Evolutionary conservation across 2,888 invertebrate species (phyloP).

Genomic region (Agriotes lineatus): DNA sequence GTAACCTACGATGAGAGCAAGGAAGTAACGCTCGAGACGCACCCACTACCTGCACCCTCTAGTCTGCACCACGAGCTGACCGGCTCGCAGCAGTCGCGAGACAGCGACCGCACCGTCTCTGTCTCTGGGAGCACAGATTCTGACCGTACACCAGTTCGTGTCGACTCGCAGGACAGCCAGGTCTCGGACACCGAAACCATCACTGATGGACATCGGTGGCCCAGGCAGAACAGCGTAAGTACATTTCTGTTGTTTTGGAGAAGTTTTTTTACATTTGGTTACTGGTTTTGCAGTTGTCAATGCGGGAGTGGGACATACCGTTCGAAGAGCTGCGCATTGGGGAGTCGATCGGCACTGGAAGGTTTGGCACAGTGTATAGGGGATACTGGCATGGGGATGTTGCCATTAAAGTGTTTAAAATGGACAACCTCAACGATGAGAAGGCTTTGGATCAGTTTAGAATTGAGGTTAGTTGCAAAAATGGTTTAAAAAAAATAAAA

Average conservation of each 20-base stretch:
- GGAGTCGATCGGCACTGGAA: slow-evolving; percentile 90
- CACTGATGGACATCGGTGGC: slow-evolving; percentile 73
- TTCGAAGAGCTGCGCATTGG: slow-evolving; percentile 91
- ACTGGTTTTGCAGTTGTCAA: slow-evolving; percentile 75
- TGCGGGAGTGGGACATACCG: slow-evolving; percentile 99
- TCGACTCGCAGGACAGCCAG: slow-evolving; percentile 87
- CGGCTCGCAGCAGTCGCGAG: slow-evolving; percentile 75
- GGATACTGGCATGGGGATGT: slow-evolving; percentile 99
- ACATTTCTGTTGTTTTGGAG: background rate
- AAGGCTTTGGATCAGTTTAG: slow-evolving; percentile 95
- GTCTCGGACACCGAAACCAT: slow-evolving; percentile 74
- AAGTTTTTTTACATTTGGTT: background rate
- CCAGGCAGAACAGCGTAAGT: slow-evolving; percentile 85
- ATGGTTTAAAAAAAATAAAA: too few relatives aligned
- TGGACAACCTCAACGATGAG: slow-evolving; percentile 89
- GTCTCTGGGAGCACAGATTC: slow-evolving; percentile 83
- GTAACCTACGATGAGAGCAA: slow-evolving; percentile 64
- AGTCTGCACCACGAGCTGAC: slow-evolving; percentile 65
- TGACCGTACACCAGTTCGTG: slow-evolving; percentile 82
- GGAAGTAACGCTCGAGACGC: slow-evolving; percentile 70
- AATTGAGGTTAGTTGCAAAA: slow-evolving; percentile 83
- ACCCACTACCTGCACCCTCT: slow-evolving; percentile 62
- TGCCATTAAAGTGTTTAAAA: slow-evolving; percentile 95
- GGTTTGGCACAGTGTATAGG: slow-evolving; percentile 94
- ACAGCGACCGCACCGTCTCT: slow-evolving; percentile 78